Evolutionary conservation across 1,140 invertebrate species (phyloP).

Genomic region (Trichoplusia ni): DNA sequence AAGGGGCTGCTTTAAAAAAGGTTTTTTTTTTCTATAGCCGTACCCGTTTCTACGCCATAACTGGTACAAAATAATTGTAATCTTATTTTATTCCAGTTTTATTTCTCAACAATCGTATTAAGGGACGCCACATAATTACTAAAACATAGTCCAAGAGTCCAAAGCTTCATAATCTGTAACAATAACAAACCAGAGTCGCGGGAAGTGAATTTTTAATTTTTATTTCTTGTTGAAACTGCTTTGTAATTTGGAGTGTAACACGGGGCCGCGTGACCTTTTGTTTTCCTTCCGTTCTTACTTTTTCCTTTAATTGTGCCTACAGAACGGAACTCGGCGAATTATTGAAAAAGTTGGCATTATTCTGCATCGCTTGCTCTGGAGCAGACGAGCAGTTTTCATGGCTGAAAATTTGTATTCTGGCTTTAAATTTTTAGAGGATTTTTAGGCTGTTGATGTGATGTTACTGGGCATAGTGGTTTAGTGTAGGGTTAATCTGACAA

Average conservation of each 20-base stretch:
- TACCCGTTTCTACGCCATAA: too few species aligned
- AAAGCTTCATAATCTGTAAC: neutral
- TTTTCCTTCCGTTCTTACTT: constrained; percentile 44
- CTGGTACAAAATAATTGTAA: too few species aligned
- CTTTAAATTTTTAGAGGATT: too few species aligned
- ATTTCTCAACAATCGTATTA: too few species aligned
- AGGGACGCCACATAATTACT: neutral
- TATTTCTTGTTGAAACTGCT: constrained; percentile 27
- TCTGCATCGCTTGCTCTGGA: constrained; percentile 13
- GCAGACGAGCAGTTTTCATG: constrained; percentile 18
- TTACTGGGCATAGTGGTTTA: too few species aligned
- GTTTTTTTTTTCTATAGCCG: too few species aligned
- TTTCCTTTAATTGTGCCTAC: constrained; percentile 59
- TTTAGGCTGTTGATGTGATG: too few species aligned
- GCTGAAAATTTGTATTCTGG: too few species aligned
- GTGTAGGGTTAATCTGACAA: too few species aligned
- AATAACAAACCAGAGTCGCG: constrained; percentile 4
- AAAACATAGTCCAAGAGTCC: neutral
- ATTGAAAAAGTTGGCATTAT: constrained; percentile 66
- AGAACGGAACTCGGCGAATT: constrained; percentile 56
- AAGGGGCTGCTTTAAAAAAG: too few species aligned
- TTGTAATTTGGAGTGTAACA: constrained; percentile 30
- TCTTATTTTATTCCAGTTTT: too few species aligned
- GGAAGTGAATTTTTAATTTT: constrained; percentile 39
- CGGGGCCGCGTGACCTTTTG: constrained; percentile 36